phyloP scores from a whole-genome alignment of 2,888 invertebrate species.

The Lymantria monacha region DNA sequence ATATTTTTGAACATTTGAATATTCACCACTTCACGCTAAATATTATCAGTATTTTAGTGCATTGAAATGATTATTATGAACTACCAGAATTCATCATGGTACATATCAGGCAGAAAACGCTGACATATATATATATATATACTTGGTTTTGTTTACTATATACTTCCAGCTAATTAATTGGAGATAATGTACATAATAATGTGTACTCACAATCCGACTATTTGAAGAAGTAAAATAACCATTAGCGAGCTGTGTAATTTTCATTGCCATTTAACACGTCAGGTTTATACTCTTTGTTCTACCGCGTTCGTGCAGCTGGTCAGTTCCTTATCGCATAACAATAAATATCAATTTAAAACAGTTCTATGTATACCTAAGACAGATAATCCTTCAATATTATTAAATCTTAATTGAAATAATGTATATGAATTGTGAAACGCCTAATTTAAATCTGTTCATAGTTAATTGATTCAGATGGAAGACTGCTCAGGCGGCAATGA shows the following conservation, averaged over 20 bases:
- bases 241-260: conserved; percentile 50
- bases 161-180: conserved; percentile 57
- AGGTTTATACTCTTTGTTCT: conserved; percentile 72
- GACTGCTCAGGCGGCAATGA: too few relatives aligned
- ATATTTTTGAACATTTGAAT: too few relatives aligned
- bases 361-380: conserved; percentile 63
- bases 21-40: too few relatives aligned
- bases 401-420: conserved; percentile 16
- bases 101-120: background rate
- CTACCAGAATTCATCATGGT: background rate
- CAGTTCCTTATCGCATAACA: conserved; percentile 67
- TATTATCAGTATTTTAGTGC: too few relatives aligned
- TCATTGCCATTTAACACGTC: conserved; percentile 57
- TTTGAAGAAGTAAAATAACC: conserved; percentile 45
- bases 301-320: conserved; percentile 69
- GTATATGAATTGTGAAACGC: background rate
- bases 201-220: conserved; percentile 48
- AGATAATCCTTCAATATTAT: conserved; percentile 40
- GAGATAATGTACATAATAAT: conserved; percentile 59
- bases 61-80: background rate
- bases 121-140: conserved; percentile 10
- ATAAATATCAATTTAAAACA: conserved; percentile 72
- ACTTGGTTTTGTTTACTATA: conserved; percentile 40
- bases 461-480: too few relatives aligned
- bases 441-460: too few relatives aligned